Percentiles rank a stretch among this genome's conserved stretches.
Conservation (phyloP, 2,888 invertebrate species). For the Unio delphinus region DNA sequence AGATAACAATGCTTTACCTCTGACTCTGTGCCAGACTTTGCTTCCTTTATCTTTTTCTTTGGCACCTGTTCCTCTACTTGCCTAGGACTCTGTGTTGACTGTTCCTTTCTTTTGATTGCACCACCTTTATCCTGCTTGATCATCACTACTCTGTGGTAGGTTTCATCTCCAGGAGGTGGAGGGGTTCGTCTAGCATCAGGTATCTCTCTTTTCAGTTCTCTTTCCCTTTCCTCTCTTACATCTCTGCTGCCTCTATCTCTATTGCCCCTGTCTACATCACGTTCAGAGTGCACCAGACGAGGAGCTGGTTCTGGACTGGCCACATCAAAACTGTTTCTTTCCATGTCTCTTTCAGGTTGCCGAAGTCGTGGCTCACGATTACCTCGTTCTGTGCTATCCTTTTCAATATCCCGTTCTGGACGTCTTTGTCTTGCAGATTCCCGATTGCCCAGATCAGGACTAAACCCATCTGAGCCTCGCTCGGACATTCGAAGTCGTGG, state of each 20-base stretch:
- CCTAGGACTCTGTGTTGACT: not conserved
- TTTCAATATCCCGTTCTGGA: too few relatives aligned
- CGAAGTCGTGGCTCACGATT: too few relatives aligned
- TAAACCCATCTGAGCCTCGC: too few relatives aligned
- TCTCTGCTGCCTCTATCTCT: slow-evolving; percentile 8
- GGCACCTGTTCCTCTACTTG: slow-evolving; percentile 5
- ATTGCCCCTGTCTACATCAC: slow-evolving; percentile 6
- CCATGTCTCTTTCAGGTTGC: too few relatives aligned
- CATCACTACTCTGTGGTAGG: slow-evolving; percentile 12
- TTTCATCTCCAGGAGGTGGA: slow-evolving; percentile 12
- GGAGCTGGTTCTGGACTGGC: slow-evolving; percentile 1
- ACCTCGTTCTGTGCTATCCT: too few relatives aligned
- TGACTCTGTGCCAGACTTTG: slow-evolving; percentile 36
- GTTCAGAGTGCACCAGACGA: slow-evolving; percentile 5
- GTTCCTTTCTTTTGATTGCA: not conserved
- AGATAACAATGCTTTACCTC: slow-evolving; percentile 25
- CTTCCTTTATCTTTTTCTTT: slow-evolving; percentile 25
- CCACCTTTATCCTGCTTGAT: slow-evolving; percentile 9
- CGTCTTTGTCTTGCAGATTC: too few relatives aligned
- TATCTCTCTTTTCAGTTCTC: not conserved
- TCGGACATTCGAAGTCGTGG: too few relatives aligned
- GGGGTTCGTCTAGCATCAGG: slow-evolving; percentile 1
- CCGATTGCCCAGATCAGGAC: too few relatives aligned
- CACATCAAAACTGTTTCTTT: too few relatives aligned
- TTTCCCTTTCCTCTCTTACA: slow-evolving; percentile 4